Evolutionary conservation across 92 coral and sea anemone genomes (phyloP), one percentile per base, ranked within the genome.

Genomic region (Paragorgia papillata): DNA sequence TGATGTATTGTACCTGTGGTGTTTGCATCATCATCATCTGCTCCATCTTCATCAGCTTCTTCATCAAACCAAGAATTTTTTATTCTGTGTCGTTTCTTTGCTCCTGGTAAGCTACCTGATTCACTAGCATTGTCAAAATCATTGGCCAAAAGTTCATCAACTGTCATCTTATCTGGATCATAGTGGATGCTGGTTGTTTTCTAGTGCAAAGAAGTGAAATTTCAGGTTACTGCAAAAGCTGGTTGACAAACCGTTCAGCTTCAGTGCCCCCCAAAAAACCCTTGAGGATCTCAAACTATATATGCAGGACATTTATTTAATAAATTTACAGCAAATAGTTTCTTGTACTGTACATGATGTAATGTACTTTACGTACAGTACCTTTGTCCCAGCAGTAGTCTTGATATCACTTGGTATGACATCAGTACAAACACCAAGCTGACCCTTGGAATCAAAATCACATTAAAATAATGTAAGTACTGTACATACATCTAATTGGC

Each of bases 41-140:
- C 93, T 18, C 81, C 96, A 66, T 93, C 92, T 64, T 90, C 98
- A 59, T 86, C 96, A 62, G 96, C 97, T 60, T 93, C 97, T 67
- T 94, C 98, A 61, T 94, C 98, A 35, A 94, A 88, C 98, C 97
- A 94, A 15, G 85, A 70, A 49, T 69, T 84, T 75, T 89, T 93
- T 37, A 86, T 85, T 22, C 93, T 79, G 64, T 78, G 90, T 20
- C 90, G 79, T 76, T 91, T 94, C 43, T 88, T 86, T 21, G 84
- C 88, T 26, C 88, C 89, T 14, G 84, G 43, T 54, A 90, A 85
- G 35, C 90, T 88, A 22, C 89, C 98, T 73, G 88, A 85, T 62
- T 94, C 98, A 91, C 98, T 94, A 9, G 78, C 62, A 71, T 54
- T 40, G 83, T 92, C 97, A 9, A 75, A 84, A 80, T 82, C 78